A percentile compares a stretch with the other conserved stretches of the same genome.
phyloP scores from a whole-genome alignment of 2,797 vertebrate genomes.

The Sarcoramphus papa region DNA sequence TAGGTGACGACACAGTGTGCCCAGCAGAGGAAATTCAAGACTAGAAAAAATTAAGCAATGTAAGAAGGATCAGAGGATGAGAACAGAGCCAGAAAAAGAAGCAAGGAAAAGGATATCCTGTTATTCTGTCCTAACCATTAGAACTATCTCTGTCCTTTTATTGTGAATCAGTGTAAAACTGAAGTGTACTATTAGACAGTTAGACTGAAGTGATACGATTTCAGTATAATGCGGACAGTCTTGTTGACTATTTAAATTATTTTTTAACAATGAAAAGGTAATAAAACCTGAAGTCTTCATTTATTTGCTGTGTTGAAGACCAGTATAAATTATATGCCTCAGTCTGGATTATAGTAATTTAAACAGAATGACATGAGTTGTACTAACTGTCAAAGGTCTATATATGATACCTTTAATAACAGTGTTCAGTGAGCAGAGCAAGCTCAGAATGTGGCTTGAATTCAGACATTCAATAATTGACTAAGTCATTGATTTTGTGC shows the following conservation, averaged over 20 bases:
- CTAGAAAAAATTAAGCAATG: not conserved
- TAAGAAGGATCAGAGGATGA: not conserved
- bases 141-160: not conserved
- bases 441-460: not conserved
- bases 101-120: not conserved
- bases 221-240: not conserved
- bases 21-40: not conserved
- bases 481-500: not conserved
- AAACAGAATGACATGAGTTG: not conserved
- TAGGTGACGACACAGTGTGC: not conserved
- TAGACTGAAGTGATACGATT: not conserved
- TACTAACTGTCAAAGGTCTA: not conserved
- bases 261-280: not conserved
- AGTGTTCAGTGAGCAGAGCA: not conserved
- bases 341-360: not conserved
- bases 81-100: not conserved
- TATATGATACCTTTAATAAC: not conserved
- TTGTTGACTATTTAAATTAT: not conserved
- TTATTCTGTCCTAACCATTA: not conserved
- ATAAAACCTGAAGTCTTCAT: not conserved
- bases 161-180: not conserved
- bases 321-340: not conserved
- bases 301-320: not conserved
- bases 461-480: not conserved
- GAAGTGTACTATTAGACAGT: not conserved